Evolutionary conservation across 2,888 invertebrate genomes (phyloP), one percentile per base, ranked within the genome.

Genomic region (Himalopsyche tibetana): DNA sequence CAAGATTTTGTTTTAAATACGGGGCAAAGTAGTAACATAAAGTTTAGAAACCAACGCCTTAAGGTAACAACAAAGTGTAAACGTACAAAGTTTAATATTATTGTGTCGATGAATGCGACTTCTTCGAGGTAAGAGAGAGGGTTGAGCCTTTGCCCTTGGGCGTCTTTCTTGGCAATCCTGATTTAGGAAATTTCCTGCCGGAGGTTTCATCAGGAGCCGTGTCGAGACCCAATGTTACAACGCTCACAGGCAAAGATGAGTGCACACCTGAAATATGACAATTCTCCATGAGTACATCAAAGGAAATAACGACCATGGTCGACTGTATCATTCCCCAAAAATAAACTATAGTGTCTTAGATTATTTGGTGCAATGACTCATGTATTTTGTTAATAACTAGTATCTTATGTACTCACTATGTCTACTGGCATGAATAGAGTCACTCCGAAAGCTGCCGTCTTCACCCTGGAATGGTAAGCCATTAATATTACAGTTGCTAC

Each of bases 181-280:
- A 36, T 5, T 74, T 45, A 9, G 45, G 11, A 45, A 5, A 45
- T 45, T 45, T 38, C 19, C 3, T 38, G 74, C 12, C 4, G 74
- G 38, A 74, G 19, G 74, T 38, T 74, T 19, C 28, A 28, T 38
- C 74, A 15, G 85, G 85, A 28, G 80, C 79, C 6, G 83, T 19
- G 81, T 87, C 88, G 40, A 87, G 84, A 17, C 86, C 87, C 51
- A 87, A 55, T 36, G 83, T 84, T 11, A 88, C 87, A 12, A 87
- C 87, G 38, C 84, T 86, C 12, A 87, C 45, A 5, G 87, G 85
- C 82, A 86, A 42, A 17, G 86, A 84, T 40, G 80, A 79, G n/a
- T 83, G 56, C 28, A 45, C 28, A 86, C 51, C 85, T 86, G 38
- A 15, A 82, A 74, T 74, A 63, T 2, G 4, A 0, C 2, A 19